Base-by-base conservation (phyloP, 2,113 vertebrate species). In the Ceyx cyanopectus region DNA sequence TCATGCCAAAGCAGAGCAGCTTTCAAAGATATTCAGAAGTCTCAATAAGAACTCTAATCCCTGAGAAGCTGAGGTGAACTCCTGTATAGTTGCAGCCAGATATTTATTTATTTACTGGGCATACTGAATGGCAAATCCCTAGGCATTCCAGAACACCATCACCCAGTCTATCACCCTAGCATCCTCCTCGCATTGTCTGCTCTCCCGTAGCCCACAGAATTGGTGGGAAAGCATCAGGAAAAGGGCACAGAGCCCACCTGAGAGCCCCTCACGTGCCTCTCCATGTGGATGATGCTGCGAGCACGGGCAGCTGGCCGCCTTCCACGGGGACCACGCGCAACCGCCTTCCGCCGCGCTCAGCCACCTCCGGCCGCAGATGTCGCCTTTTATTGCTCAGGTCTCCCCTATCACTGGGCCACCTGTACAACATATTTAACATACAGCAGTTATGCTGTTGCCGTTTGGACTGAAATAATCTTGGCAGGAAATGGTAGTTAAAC, bases 351-450 rank as follows among this genome's bases (percentile, higher is more conserved):
- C 78, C 15, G 14, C 15, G 5, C 75, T 9, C 90, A 0, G 93
- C 46, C 91, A 95, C 96, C 95, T 85, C 93, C 51, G 40, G 94
- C 92, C 72, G 2, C 97, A 98, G 97, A 97, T 97, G 97, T 89
- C 45, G 11, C 76, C 79, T 90, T 91, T 96, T 95, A 97, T 54
- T 53, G 66, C 45, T 83, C 96, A 92, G 97, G 97, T 97, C 96
- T 95, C 94, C 94, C 37, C 2, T 89, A 87, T 96, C 62, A 91
- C 95, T 66, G 89, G 93, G 95, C 97, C 97, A 97, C 97, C 97
- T 98, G 97, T 97, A 97, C 97, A 91, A 82, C 96, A 96, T 87
- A 97, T 95, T 97, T 90, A 96, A 41, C 81, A 63, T 19, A 94
- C 87, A 54, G 91, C 93, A 92, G 88, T 26, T 94, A 85, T 81